Percentiles rank a stretch among this genome's conserved stretches.
Conservation (phyloP, 1,140 invertebrate genomes). For the Epicauta chinensis region DNA sequence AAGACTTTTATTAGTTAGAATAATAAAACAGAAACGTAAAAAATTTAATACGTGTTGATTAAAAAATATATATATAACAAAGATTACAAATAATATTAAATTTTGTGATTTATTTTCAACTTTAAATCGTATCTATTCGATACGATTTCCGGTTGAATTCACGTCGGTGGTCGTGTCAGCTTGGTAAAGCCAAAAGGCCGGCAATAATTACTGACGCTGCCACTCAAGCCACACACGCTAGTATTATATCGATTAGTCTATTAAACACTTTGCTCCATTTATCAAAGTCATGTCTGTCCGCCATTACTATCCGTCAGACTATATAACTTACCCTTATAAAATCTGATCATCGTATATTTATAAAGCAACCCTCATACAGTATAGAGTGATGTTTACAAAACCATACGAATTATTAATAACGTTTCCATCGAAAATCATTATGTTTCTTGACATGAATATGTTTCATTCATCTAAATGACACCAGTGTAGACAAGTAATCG, state of each 20-base stretch:
- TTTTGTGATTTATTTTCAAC: too few relatives aligned
- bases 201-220: slow-evolving; percentile 38
- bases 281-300: slow-evolving; percentile 37
- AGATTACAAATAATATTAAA: too few relatives aligned
- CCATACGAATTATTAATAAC: slow-evolving; percentile 5
- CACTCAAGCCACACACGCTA: slow-evolving; percentile 36
- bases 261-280: slow-evolving; percentile 42
- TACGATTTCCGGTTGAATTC: background rate
- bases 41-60: too few relatives aligned
- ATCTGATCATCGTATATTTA: slow-evolving; percentile 13
- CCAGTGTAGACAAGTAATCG: too few relatives aligned
- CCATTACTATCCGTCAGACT: slow-evolving; percentile 16
- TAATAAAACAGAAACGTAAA: slow-evolving; percentile 13
- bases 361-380: background rate
- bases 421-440: background rate
- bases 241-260: slow-evolving; percentile 43
- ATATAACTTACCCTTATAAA: slow-evolving; percentile 13
- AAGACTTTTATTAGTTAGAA: slow-evolving; percentile 30
- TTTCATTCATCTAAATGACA: too few relatives aligned
- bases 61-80: too few relatives aligned
- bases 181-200: slow-evolving; percentile 27
- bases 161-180: slow-evolving; percentile 18
- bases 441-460: background rate
- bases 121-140: too few relatives aligned
- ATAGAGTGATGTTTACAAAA: slow-evolving; percentile 13